These are phyloP conservation scores for Raphicerus campestris DNA, from an alignment of 2,113 vertebrate species.

Conservation along the genomic window DNA sequence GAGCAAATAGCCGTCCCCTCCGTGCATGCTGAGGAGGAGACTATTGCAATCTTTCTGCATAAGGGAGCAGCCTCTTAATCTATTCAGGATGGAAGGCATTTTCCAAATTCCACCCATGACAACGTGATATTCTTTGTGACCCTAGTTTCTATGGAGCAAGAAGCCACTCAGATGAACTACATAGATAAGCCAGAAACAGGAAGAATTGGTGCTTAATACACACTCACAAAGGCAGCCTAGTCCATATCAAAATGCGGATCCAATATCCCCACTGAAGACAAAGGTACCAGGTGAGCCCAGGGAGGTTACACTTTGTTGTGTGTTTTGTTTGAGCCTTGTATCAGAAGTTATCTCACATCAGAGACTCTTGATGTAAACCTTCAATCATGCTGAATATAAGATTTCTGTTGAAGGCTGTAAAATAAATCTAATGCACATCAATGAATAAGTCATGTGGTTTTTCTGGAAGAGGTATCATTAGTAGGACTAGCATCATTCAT, in stretches of 20 bases:
- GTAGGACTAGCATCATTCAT: not conserved
- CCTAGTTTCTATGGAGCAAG: not conserved
- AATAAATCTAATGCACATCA: not conserved
- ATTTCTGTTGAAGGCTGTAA: not conserved
- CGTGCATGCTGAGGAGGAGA: not conserved
- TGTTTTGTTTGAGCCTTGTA: not conserved
- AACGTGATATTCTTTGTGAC: not conserved
- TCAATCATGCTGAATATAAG: not conserved
- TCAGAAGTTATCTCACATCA: not conserved
- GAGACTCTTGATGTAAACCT: not conserved
- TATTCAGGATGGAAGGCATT: not conserved
- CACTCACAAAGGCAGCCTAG: not conserved
- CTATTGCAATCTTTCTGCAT: not conserved
- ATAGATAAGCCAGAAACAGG: not conserved
- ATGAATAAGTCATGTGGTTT: not conserved
- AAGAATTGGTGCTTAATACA: not conserved
- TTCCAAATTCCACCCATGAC: not conserved
- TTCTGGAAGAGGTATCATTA: not conserved
- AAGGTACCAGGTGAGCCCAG: not conserved
- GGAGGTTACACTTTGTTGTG: not conserved
- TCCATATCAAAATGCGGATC: not conserved
- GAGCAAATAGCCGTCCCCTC: not conserved
- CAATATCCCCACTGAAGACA: not conserved
- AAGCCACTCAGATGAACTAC: not conserved
- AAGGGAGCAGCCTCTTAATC: not conserved